These are phyloP conservation scores for Aporophyla nigra DNA, from an alignment of 2,888 invertebrate genomes.

Conservation along the genomic window DNA sequence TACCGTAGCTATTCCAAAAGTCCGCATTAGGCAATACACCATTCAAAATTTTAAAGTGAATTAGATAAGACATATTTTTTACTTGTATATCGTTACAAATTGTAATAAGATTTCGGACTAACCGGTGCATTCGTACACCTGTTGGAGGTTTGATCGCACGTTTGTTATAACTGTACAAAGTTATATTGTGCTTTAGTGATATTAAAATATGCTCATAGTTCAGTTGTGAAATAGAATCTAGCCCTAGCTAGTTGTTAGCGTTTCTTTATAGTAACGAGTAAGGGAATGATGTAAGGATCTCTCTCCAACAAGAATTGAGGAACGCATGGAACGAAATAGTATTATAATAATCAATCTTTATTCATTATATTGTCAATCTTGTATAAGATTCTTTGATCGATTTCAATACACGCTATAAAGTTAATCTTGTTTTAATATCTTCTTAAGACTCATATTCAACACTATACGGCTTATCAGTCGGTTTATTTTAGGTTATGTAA, in stretches of 20 bases:
- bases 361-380: constrained; percentile 46
- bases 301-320: constrained; percentile 67
- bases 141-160: constrained; percentile 74
- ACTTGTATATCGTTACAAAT: constrained; percentile 79
- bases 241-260: constrained; percentile 87
- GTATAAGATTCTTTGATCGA: constrained; percentile 40
- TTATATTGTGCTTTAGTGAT: constrained; percentile 89
- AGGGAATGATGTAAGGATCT: constrained; percentile 74
- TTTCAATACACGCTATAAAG: constrained; percentile 61
- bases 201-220: constrained; percentile 88
- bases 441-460: constrained; percentile 44
- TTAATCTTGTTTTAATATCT: constrained; percentile 64
- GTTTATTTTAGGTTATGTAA: constrained; percentile 77
- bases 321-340: constrained; percentile 50
- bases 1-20: constrained; percentile 77
- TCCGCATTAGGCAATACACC: constrained; percentile 77
- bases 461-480: constrained; percentile 64
- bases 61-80: constrained; percentile 84
- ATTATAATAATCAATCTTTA: constrained; percentile 52
- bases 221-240: constrained; percentile 89
- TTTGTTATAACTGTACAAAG: constrained; percentile 75
- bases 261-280: constrained; percentile 74
- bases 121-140: constrained; percentile 77
- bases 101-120: constrained; percentile 80
- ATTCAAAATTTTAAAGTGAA: constrained; percentile 84